Evolutionary conservation across 2,797 vertebrate species (phyloP), one percentile per base, ranked within the genome.

Genomic region (Anguilla obscura): DNA sequence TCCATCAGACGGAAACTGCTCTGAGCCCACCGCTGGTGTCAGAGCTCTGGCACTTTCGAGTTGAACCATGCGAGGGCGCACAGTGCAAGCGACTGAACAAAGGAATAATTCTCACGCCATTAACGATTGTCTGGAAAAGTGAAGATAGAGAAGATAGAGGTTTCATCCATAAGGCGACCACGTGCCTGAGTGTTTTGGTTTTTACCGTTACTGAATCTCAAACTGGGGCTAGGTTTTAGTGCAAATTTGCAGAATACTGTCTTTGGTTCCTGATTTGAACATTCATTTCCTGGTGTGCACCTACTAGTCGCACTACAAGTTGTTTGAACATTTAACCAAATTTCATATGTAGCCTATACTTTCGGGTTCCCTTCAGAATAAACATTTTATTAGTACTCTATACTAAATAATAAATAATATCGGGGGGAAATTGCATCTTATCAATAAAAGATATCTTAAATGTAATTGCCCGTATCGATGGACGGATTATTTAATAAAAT

Each of bases 101-200:
- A 82, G 79, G 45, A 82, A 82, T 50, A 82, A 79, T 82, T 82
- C 79, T 82, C 79, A 82, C 76, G 30, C 71, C 71, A 76, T 76
- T 76, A 40, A 21, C 21, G 79, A 48, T 48, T 82, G 45, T 82
- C 40, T 48, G 36, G 79, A 82, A 82, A 82, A 48, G 79, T 50
- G 74, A 48, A 50, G 33, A 80, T 40, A 9, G 10, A 80, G 30
- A 76, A 40, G 66, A 71, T 71, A 30, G 1, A 12, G 33, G 30
- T 12, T 76, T 76, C 33, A 18, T 40, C 71, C 71, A 36, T 36
- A 76, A 76, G 9, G 33, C 40, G 24, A 48, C 79, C 79, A 82
- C 79, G 79, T 82, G 79, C 45, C 18, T 48, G 40, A 9, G 45
- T n/a, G 45, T 82, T 48, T 82, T 82, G 40, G 5, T 40, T 40